Percentiles rank a stretch among this genome's conserved stretches.
Evolutionary conservation across 2,113 vertebrate species (phyloP).

Genomic region (Sisor rabdophorus): DNA sequence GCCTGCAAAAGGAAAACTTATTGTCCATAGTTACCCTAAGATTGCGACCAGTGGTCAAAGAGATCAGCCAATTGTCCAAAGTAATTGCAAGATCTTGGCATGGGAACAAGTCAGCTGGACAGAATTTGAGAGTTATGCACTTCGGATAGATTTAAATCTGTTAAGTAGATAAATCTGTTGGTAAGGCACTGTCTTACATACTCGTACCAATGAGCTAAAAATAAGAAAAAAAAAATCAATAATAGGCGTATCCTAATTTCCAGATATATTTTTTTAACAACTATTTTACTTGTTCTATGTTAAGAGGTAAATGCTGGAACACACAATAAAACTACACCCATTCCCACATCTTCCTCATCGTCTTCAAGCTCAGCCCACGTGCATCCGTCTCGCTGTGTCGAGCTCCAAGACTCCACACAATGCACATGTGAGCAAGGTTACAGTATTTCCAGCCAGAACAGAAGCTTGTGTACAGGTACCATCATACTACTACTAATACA

Average conservation of each 20-base stretch:
- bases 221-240: too few relatives aligned
- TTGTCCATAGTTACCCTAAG: too few relatives aligned
- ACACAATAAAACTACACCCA: slow-evolving; percentile 19
- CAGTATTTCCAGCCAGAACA: slow-evolving; percentile 50
- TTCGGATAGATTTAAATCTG: too few relatives aligned
- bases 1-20: too few relatives aligned
- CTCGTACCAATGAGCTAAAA: too few relatives aligned
- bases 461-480: slow-evolving; percentile 71
- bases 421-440: slow-evolving; percentile 79
- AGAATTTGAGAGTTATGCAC: too few relatives aligned
- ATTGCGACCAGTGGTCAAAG: too few relatives aligned
- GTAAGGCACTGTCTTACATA: too few relatives aligned
- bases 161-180: too few relatives aligned
- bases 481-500: background rate
- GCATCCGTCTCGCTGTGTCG: slow-evolving; percentile 73
- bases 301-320: slow-evolving; percentile 12
- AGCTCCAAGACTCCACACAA: slow-evolving; percentile 67
- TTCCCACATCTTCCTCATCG: background rate
- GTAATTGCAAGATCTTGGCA: too few relatives aligned
- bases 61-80: too few relatives aligned
- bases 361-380: slow-evolving; percentile 49
- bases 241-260: background rate
- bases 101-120: too few relatives aligned
- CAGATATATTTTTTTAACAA: background rate
- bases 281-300: background rate